Conservation (phyloP, 2,888 invertebrate species). For the Leucophenga montana region DNA sequence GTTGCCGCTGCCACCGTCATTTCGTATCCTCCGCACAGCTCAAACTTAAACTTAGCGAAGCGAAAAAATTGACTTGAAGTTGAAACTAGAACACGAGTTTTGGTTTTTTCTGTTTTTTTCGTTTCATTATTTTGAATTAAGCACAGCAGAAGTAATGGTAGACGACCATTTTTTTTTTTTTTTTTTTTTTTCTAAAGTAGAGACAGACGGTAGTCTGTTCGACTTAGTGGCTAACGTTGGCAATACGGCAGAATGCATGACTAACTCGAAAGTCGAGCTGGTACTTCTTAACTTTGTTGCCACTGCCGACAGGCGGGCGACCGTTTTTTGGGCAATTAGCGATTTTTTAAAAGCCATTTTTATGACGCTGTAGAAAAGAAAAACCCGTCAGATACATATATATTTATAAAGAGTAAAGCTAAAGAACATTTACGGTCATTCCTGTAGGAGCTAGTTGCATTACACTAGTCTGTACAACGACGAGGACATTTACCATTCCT, state of each 20-base stretch:
- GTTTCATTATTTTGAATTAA: not conserved
- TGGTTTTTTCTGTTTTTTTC: not conserved
- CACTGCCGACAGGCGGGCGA: not conserved
- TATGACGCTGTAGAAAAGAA: not conserved
- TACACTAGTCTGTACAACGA: no score
- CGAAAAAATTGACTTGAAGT: conserved; percentile 8
- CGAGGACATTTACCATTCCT: not conserved
- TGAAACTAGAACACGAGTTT: conserved; percentile 5
- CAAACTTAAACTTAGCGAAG: conserved; percentile 2
- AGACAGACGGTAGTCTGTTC: not conserved
- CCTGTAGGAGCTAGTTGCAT: no score
- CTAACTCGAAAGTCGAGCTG: not conserved
- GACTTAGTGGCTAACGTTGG: not conserved
- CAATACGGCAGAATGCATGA: not conserved
- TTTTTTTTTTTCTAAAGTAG: not conserved
- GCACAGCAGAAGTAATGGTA: not conserved
- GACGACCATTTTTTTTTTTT: not conserved
- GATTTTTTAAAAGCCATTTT: conserved; percentile 15
- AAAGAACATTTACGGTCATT: not conserved
- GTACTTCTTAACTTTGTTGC: not conserved
- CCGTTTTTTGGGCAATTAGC: conserved; percentile 7
- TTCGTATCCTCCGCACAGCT: not conserved
- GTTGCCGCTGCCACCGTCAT: not conserved
- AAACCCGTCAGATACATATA: not conserved
- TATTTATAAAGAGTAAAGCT: not conserved